Evolutionary conservation across 2,888 invertebrate species (phyloP).

Genomic region (Herminia tarsipennalis): DNA sequence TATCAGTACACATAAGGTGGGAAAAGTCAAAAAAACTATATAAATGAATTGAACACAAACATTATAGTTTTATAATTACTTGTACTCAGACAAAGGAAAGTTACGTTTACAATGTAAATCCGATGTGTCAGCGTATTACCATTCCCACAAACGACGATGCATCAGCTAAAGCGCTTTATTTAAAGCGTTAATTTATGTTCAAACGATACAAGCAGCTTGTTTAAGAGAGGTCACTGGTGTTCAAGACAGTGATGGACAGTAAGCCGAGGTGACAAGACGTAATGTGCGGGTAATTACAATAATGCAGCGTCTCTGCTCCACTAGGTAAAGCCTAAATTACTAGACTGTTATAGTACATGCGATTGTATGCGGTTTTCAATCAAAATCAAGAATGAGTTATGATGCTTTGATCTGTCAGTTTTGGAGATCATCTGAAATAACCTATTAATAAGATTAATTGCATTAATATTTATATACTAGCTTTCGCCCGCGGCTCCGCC

Average conservation of each 20-base stretch:
- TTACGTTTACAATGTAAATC: neutral
- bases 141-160: neutral
- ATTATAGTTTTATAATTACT: too few species aligned
- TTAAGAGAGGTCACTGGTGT: conserved; percentile 5
- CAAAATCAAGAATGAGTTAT: neutral
- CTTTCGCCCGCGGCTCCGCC: too few species aligned
- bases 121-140: neutral
- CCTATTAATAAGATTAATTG: too few species aligned
- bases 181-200: conserved; percentile 10
- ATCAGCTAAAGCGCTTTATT: neutral
- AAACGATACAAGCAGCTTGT: conserved; percentile 2
- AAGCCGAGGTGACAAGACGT: conserved; percentile 22
- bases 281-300: conserved; percentile 35
- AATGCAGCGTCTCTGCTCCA: conserved; percentile 18
- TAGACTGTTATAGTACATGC: neutral
- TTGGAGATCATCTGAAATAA: too few species aligned
- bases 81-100: neutral
- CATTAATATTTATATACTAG: too few species aligned
- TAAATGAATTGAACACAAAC: too few species aligned
- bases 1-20: too few species aligned
- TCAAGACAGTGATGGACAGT: conserved; percentile 13
- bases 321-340: conserved; percentile 20
- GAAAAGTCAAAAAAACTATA: too few species aligned
- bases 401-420: too few species aligned
- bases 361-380: neutral